phyloP scores from a whole-genome alignment of 23 tunicate species.

The Clavelina lepadiformis region DNA sequence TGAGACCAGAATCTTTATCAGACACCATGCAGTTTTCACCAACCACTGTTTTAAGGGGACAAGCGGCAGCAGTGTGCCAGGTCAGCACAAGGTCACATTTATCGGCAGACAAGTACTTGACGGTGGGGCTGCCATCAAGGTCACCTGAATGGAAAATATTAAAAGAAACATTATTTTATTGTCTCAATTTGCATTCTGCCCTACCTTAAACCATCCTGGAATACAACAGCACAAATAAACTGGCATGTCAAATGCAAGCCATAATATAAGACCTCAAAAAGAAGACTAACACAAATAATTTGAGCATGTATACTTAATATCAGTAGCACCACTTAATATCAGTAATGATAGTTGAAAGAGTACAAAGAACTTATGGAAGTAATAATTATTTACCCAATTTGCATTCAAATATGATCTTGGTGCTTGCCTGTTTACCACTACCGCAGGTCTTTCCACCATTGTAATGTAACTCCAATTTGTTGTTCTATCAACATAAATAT shows the following conservation, averaged over 20 bases:
- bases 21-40: slow-evolving; percentile 53
- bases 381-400: slow-evolving; percentile 23
- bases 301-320: no score
- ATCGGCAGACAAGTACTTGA: slow-evolving; percentile 52
- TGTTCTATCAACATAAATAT: slow-evolving; percentile 20
- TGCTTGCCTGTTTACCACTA: not conserved
- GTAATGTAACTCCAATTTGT: slow-evolving; percentile 27
- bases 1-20: slow-evolving; percentile 56
- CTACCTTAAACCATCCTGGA: no score
- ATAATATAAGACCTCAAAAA: no score
- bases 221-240: no score
- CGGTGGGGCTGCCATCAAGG: slow-evolving; percentile 52
- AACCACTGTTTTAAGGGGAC: slow-evolving; percentile 40
- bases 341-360: no score
- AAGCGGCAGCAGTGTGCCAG: slow-evolving; percentile 80
- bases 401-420: slow-evolving; percentile 35
- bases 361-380: no score
- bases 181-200: no score
- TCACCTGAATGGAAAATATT: slow-evolving; percentile 22
- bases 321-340: no score
- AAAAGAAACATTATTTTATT: no score
- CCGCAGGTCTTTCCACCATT: slow-evolving; percentile 20
- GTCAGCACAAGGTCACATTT: slow-evolving; percentile 27
- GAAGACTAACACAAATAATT: no score
- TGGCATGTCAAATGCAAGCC: no score